A percentile compares a stretch with the other conserved stretches of the same genome.
Conservation (phyloP, 2,888 invertebrate genomes). For the Cotesia congregata region DNA sequence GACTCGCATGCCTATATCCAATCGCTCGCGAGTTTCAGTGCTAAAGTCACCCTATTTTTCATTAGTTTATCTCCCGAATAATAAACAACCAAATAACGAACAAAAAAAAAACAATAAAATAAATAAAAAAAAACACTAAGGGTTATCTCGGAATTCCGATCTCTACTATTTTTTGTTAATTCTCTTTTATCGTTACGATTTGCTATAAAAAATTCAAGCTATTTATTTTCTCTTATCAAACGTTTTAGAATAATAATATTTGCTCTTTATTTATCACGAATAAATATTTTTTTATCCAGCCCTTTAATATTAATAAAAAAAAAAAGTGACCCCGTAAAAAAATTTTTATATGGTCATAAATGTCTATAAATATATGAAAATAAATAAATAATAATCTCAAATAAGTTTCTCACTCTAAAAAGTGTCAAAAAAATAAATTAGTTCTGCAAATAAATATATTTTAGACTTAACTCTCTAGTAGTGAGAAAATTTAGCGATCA, state of each 20-base stretch:
- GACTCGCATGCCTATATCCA: not conserved
- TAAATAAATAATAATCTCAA: no score
- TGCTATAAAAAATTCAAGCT: not conserved
- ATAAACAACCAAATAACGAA: not conserved
- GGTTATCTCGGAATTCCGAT: not conserved
- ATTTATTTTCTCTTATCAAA: not conserved
- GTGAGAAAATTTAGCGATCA: no score
- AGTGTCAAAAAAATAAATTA: no score
- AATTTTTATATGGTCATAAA: no score
- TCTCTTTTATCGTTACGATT: not conserved
- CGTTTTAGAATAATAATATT: not conserved
- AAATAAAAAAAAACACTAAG: not conserved
- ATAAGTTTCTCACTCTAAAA: no score
- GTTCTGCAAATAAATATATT: no score
- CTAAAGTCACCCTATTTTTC: not conserved
- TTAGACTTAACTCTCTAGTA: no score
- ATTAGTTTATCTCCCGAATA: not conserved
- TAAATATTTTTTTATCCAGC: no score
- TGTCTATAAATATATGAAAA: no score
- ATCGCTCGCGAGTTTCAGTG: not conserved
- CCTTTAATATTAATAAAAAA: no score
- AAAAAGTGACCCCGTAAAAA: no score
- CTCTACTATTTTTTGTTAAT: not conserved
- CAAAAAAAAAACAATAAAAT: no score
- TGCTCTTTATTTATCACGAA: not conserved